These are phyloP conservation scores for Heterohyrax brucei DNA, from an alignment of 2,797 vertebrate genomes.

Conservation along the genomic window DNA sequence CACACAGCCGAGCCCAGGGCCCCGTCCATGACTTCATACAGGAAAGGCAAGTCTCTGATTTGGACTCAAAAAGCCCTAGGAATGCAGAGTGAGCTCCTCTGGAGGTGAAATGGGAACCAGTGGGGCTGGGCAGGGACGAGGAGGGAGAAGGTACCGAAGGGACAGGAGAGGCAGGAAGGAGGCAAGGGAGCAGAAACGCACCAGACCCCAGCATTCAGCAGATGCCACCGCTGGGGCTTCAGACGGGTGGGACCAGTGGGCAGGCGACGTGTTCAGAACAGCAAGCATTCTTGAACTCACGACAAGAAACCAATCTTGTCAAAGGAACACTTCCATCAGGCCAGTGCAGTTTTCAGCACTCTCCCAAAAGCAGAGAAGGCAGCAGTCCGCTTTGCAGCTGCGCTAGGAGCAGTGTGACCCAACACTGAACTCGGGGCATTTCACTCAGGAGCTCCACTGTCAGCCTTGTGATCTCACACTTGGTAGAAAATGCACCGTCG, in stretches of 20 bases:
- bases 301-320: neutral
- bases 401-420: neutral
- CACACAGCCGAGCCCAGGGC: neutral
- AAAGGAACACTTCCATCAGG: neutral
- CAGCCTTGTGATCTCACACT: neutral
- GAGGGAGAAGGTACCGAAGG: neutral
- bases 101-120: slow-evolving; percentile 13
- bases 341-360: neutral
- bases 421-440: neutral
- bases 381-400: neutral
- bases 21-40: slow-evolving; percentile 54
- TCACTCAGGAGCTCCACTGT: neutral
- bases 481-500: slow-evolving; percentile 41
- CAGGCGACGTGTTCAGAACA: neutral
- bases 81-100: neutral
- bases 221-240: neutral
- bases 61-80: neutral
- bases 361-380: neutral
- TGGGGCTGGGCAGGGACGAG: neutral
- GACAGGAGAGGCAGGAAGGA: neutral
- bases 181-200: neutral
- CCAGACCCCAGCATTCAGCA: neutral
- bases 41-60: neutral
- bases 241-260: neutral
- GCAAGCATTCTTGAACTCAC: slow-evolving; percentile 6